These are phyloP conservation scores for Blomia tropicalis DNA, from an alignment of 2,888 invertebrate genomes.

Conservation along the genomic window DNA sequence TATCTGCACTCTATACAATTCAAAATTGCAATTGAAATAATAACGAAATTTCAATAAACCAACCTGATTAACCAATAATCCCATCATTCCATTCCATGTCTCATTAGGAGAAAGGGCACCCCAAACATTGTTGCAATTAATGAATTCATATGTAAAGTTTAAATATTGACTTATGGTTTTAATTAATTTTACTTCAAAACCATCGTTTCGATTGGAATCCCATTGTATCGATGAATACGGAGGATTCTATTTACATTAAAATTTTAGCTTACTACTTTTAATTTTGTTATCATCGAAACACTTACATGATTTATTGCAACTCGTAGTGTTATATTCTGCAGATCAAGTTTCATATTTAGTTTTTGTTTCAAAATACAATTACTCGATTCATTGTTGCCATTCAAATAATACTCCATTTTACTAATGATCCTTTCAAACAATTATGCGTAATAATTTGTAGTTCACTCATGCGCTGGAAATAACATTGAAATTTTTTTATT, in stretches of 20 bases:
- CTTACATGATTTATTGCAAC: slow-evolving; percentile 16
- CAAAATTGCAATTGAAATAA: background rate
- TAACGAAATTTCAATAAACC: background rate
- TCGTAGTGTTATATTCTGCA: background rate
- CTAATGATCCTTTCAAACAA: no score
- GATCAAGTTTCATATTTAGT: background rate
- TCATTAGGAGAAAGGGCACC: background rate
- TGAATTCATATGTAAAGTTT: slow-evolving; percentile 12
- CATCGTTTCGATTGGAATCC: background rate
- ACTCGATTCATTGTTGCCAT: no score
- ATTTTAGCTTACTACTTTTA: background rate
- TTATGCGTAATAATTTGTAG: no score
- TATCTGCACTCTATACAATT: background rate
- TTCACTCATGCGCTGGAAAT: no score
- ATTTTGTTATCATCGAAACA: background rate
- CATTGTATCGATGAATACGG: background rate
- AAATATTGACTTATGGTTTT: background rate
- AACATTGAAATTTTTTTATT: no score
- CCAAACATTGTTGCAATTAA: slow-evolving; percentile 5
- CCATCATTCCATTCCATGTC: slow-evolving; percentile 18
- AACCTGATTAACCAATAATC: background rate
- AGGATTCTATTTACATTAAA: background rate
- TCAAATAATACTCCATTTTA: no score
- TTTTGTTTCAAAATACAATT: no score
- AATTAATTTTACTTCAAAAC: background rate